Evolutionary conservation across 1,140 invertebrate species (phyloP).

Genomic region (Aphaenogaster ashmeadi): DNA sequence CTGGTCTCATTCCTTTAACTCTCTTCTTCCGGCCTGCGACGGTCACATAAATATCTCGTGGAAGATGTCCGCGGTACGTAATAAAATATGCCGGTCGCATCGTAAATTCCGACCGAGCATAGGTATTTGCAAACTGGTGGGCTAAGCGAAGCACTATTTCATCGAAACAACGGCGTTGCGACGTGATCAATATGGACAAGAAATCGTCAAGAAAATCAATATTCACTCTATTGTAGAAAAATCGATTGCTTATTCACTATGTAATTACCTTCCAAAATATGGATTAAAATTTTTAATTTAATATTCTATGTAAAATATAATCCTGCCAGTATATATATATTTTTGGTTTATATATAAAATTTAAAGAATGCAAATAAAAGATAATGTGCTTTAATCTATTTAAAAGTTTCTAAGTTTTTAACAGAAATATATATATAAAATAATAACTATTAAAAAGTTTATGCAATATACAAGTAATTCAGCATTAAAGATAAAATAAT

Average conservation of each 20-base stretch:
- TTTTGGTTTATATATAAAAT: not conserved
- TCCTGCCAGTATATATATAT: not conserved
- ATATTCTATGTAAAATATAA: not conserved
- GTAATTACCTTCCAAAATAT: not conserved
- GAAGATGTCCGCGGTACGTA: slow-evolving; percentile 83
- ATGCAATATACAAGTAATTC: not conserved
- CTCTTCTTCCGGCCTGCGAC: slow-evolving; percentile 63
- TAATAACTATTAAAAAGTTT: not conserved
- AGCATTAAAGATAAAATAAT: not conserved
- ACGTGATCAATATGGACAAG: slow-evolving; percentile 39
- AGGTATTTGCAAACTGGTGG: slow-evolving; percentile 74
- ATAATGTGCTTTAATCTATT: not conserved
- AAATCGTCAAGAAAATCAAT: not conserved
- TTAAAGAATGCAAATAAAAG: not conserved
- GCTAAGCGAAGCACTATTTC: slow-evolving; percentile 54
- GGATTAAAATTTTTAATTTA: not conserved
- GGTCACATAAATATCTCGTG: slow-evolving; percentile 84
- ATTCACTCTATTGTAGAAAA: not conserved
- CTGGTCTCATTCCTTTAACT: slow-evolving; percentile 12
- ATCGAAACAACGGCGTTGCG: slow-evolving; percentile 27
- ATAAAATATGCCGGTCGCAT: slow-evolving; percentile 84
- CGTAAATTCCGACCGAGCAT: slow-evolving; percentile 82
- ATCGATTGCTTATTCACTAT: not conserved
- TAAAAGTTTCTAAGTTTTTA: not conserved
- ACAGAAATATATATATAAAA: slow-evolving; percentile 16